Percentiles rank a stretch among this genome's conserved stretches.
phyloP scores from a whole-genome alignment of 2,888 invertebrate species.

The Scaptomyza caliginosa region DNA sequence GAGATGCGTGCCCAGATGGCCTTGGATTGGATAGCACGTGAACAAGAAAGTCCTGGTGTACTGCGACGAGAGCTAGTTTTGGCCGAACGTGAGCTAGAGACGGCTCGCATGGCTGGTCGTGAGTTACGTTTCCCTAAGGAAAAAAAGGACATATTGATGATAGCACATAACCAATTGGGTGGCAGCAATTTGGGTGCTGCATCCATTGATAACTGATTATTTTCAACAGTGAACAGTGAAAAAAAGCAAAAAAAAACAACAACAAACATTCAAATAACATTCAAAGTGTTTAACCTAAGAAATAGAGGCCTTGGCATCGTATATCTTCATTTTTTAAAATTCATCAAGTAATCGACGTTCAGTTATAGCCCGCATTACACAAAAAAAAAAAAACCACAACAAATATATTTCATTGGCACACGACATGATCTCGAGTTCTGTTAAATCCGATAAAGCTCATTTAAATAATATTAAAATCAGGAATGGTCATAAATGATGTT shows the following conservation, averaged over 20 bases:
- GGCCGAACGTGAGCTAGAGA: conserved; percentile 94
- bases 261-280: conserved; percentile 4
- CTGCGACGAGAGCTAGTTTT: conserved; percentile 92
- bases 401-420: conserved; percentile 62
- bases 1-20: conserved; percentile 99
- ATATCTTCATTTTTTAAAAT: conserved; percentile 16
- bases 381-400: conserved; percentile 6
- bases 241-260: conserved; percentile 4
- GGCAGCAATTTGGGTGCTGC: conserved; percentile 76
- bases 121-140: conserved; percentile 97
- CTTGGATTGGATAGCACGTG: conserved; percentile 95
- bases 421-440: conserved; percentile 71
- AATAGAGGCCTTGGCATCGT: conserved; percentile 32
- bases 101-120: conserved; percentile 93
- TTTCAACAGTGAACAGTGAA: conserved; percentile 24
- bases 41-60: conserved; percentile 90
- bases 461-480: conserved; percentile 44
- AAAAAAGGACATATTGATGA: conserved; percentile 96
- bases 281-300: conserved; percentile 13
- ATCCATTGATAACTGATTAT: conserved; percentile 70
- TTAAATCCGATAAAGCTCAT: conserved; percentile 56
- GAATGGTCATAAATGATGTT: conserved; percentile 44
- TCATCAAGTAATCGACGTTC: conserved; percentile 37
- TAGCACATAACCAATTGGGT: conserved; percentile 93
- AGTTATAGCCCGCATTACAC: conserved; percentile 38